Evolutionary conservation across 2,113 vertebrate species (phyloP), one percentile per base, ranked within the genome.

Genomic region (Passer domesticus): DNA sequence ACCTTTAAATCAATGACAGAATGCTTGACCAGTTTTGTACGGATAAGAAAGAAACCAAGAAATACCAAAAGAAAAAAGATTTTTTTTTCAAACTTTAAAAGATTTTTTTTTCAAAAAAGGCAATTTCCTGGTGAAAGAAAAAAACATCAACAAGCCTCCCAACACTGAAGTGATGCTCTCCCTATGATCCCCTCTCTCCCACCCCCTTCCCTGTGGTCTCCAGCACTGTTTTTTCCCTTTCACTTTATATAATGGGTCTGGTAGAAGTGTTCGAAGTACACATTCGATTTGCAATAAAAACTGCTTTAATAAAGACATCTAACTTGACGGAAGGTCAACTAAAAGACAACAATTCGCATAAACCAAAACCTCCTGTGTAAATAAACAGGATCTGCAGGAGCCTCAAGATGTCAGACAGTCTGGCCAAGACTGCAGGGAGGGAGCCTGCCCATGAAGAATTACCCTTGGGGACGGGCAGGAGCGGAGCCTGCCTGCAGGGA

Each of bases 221-320:
- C 39, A 77, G 46, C 4, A 7, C 77, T 93, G 84, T 86, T 95
- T 77, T 91, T 68, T 81, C 68, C 46, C 87, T 94, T 91, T 92
- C 79, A 52, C 64, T 95, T 96, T 90, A 77, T 78, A 78, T 94
- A 96, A 95, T 88, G 91, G 72, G 77, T 77, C 59, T 93, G 85
- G 95, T 87, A 96, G 83, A 91, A 93, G 49, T 12, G 63, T 83
- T 96, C 90, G 85, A 96, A 94, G 92, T 41, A 93, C 64, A 66
- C 37, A 90, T 95, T 96, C 60, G 90, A 95, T 97, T 96, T 96
- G 87, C 90, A 92, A 96, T 96, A 97, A 97, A 96, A 94, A 60
- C 47, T 53, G 60, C 93, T 94, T 96, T 96, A 96, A 90, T 96
- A 95, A 93, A 96, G 90, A 82, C 86, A 93, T 85, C 88, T 92